Evolutionary conservation across 1,140 invertebrate genomes (phyloP), one percentile per base, ranked within the genome.

Genomic region (Meloidogyne hapla): DNA sequence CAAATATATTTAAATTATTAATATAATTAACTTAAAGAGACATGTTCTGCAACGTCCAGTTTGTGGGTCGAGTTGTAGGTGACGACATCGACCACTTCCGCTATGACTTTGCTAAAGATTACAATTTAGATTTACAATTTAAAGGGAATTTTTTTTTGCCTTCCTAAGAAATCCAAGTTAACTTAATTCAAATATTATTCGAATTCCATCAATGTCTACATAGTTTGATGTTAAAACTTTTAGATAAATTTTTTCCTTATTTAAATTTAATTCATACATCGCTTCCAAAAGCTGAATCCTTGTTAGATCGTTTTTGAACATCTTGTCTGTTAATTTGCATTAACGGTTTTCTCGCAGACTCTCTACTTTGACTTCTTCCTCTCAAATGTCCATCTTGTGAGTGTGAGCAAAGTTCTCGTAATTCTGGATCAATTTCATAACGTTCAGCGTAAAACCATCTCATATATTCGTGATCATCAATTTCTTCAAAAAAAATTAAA

Each of bases 241-340:
- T 33, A 33, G 33, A 33, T 33, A 33, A 33, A 8, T 33, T 33
- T 33, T 33, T 33, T 33, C 33, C 33, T 8, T 8, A 33, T 33
- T 8, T 6, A 33, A 26, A 23, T 23, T 21, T 23, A 0, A 73
- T 38, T 63, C 48, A 61, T 56, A 56, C 70, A 28, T 73, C 70
- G 23, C 70, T 73, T 28, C 56, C 70, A 61, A 73, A 12, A 21
- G 70, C 70, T n/a, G 70, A 73, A 64, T 73, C 70, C 8, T n/a
- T 73, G 70, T 73, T 73, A 23, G 56, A 63, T 18, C 56, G 56
- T 56, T 56, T 56, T 56, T 56, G 48, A 1, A n/a, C 48, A n/a
- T 56, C 48, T n/a, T 56, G 18, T 9, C 12, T 56, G n/a, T n/a
- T 56, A 56, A 21, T 56, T 9, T 56, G 18, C 3, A n/a, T n/a